Base-by-base conservation (phyloP, 2,113 vertebrate genomes). In the Hystrix brachyura region DNA sequence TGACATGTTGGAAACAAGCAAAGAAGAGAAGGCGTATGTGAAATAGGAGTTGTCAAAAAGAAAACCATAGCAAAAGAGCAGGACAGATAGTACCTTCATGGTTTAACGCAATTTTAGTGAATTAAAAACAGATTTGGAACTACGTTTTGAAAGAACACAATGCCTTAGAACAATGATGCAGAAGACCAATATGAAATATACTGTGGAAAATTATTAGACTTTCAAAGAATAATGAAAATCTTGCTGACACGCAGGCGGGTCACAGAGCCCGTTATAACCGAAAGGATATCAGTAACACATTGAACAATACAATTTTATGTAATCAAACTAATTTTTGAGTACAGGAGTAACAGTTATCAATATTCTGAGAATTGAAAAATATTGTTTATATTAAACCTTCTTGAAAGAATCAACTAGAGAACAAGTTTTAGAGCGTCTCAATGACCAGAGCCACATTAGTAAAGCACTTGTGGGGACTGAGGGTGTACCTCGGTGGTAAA, bases 191-290 rank as follows among this genome's bases (percentile, higher is more conserved):
- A 21, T 59, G 69, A 95, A 14, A 59, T 7, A 67, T 25, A 60
- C 55, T 89, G 34, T 84, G 53, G 25, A 80, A 80, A 94, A 72
- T 81, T 62, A 93, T 23, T 80, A 38, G 14, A 86, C n/a, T 85
- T 87, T 59, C 57, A 74, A 86, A 57, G 43, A 82, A 90, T 74
- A 91, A 91, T 60, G 87, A 55, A 62, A 93, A 65, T 74, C 46
- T 19, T 64, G 80, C 9, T 87, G 65, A 74, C 19, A 17, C 55
- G 15, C 13, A 53, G 43, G 59, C 27, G 60, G 29, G n/a, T 95
- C 55, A 95, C 27, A 80, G 55, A 59, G 38, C 59, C 29, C 13
- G 27, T 72, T 53, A 8, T 78, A 64, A 51, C 5, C 19, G 32
- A 87, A 87, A 21, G 27, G 87, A 78, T 91, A 67, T 67, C 38